Conservation (phyloP, 64 coral and sea anemone species). For the Montipora capricornis region DNA sequence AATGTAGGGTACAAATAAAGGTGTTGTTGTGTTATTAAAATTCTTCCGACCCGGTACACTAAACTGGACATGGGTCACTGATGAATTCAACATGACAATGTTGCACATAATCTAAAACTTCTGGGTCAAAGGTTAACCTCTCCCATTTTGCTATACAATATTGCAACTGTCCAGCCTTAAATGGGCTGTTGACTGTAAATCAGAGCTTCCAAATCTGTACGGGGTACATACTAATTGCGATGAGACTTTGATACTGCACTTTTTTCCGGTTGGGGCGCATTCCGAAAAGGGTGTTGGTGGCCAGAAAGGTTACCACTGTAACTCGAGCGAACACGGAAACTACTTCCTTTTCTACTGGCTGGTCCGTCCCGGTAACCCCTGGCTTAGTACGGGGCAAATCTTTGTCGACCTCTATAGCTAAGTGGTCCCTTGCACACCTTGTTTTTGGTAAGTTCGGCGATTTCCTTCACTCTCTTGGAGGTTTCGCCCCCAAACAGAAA, state of each 20-base stretch:
- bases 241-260: conserved; percentile 25
- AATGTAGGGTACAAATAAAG: too few species aligned
- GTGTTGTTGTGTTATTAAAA: too few species aligned
- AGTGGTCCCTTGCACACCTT: conserved; percentile 16
- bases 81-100: too few species aligned
- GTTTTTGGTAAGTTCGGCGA: conserved; percentile 49
- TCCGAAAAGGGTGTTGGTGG: conserved; percentile 49
- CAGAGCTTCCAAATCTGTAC: neutral
- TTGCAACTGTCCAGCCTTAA: too few species aligned
- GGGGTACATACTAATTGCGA: conserved; percentile 29
- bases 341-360: neutral
- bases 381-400: conserved; percentile 33
- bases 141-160: too few species aligned
- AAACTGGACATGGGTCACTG: too few species aligned
- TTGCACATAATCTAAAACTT: too few species aligned
- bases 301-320: too few species aligned
- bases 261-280: conserved; percentile 59
- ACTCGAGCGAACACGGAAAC: neutral
- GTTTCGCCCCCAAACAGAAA: conserved; percentile 49
- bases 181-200: neutral
- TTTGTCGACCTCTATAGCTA: conserved; percentile 19
- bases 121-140: too few species aligned
- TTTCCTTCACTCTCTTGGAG: conserved; percentile 55
- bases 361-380: neutral
- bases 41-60: too few species aligned